These are phyloP conservation scores for Brachylomia viminalis DNA, from an alignment of 2,888 invertebrate species.

Conservation along the genomic window DNA sequence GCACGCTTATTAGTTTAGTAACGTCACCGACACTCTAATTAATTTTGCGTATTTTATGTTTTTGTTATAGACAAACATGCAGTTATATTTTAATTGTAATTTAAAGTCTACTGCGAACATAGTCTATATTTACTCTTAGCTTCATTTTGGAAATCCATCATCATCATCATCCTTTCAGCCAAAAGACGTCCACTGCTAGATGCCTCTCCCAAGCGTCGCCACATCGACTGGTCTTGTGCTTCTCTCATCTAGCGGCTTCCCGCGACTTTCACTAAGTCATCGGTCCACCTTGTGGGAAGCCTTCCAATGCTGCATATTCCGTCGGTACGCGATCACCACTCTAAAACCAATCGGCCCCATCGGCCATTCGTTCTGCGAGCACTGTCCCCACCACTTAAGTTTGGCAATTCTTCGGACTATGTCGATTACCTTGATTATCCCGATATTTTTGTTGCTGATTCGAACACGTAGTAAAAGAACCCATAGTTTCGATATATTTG, in stretches of 20 bases:
- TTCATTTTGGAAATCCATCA: not conserved
- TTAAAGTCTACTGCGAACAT: not conserved
- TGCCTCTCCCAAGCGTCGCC: not conserved
- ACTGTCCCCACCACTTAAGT: no score
- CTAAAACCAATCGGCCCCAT: no score
- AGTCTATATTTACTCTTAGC: no score
- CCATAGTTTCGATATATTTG: not conserved
- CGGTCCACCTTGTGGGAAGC: not conserved
- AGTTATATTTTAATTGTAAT: not conserved
- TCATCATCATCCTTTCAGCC: not conserved
- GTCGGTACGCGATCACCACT: no score
- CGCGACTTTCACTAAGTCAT: not conserved
- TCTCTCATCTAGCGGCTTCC: not conserved
- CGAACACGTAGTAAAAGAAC: not conserved
- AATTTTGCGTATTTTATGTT: not conserved
- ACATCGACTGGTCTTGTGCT: no score
- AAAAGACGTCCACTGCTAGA: not conserved
- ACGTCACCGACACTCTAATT: not conserved
- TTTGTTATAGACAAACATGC: not conserved
- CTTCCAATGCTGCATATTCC: no score
- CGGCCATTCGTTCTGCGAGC: no score
- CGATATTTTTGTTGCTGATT: not conserved
- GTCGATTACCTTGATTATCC: no score
- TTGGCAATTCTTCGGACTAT: no score
- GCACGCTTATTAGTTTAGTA: slow-evolving; percentile 12